Evolutionary conservation across 1,140 invertebrate species (phyloP), one percentile per base, ranked within the genome.

Genomic region (Calephelis virginiensis): DNA sequence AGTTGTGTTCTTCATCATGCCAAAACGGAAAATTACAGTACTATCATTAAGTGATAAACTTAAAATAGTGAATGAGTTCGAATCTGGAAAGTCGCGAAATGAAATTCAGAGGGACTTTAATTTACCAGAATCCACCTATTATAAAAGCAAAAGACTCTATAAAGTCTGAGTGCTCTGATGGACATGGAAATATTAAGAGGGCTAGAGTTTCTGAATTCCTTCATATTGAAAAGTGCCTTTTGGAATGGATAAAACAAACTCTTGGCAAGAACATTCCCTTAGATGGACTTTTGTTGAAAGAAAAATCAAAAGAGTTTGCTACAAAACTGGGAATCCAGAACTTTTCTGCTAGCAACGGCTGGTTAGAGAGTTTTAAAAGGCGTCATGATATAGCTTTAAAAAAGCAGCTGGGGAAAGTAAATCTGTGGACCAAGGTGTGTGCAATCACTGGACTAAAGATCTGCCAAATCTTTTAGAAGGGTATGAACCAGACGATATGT

Each of bases 161-260:
- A 66, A 72, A 73, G 56, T 73, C 68, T 67, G 64, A 69, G 71
- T 73, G 71, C 67, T 73, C 67, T 73, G 66, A 70, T 48, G 68
- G 68, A 73, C 68, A 70, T 62, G 66, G 66, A 66, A 40, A 40
- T 40, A 40, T 40, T 40, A 69, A 71, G 46, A 71, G 62, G 59
- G 13, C 50, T 66, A 63, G 63, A 72, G 63, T 68, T 56, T 66
- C 63, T 59, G 64, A 68, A 68, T 68, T 66, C 56, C 64, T 63
- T 28, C 56, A 64, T 62, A 62, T 71, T n/a, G 62, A 71, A 65
- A 64, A 67, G 56, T 68, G 66, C 66, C 66, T 71, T 64, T 67
- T 40, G 38, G 38, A 40, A 40, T 40, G 38, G 38, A 40, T 40
- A 40, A 40, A 40, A 40, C 38, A 40, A 40, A 88, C 86, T 66